Percentiles rank a stretch among this genome's conserved stretches.
Evolutionary conservation across 2,888 invertebrate genomes (phyloP).

Genomic region (Taphrorychus bicolor): DNA sequence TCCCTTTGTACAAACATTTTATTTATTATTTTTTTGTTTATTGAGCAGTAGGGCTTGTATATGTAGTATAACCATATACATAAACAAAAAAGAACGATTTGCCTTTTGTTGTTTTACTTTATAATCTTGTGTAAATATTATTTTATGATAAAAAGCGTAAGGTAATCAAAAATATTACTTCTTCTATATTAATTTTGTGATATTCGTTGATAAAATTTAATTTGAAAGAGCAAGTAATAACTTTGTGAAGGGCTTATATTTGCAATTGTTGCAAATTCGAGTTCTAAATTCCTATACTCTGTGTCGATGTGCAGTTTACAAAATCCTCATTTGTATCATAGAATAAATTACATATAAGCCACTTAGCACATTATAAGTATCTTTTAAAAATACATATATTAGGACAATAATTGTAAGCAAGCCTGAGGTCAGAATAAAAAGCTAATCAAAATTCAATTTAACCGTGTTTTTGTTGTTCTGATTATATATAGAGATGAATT

Average conservation of each 20-base stretch:
- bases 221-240: neutral
- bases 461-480: neutral
- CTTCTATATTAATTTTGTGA: slow-evolving; percentile 28
- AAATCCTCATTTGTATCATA: slow-evolving; percentile 12
- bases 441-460: slow-evolving; percentile 2
- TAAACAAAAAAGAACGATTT: slow-evolving; percentile 49
- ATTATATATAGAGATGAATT: neutral
- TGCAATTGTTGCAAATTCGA: neutral
- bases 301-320: slow-evolving; percentile 6
- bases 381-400: slow-evolving; percentile 36
- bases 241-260: neutral
- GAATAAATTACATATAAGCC: neutral
- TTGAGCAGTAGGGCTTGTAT: slow-evolving; percentile 35
- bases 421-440: slow-evolving; percentile 9
- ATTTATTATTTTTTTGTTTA: slow-evolving; percentile 53
- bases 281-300: neutral
- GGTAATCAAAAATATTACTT: slow-evolving; percentile 23
- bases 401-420: slow-evolving; percentile 41
- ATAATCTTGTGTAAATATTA: slow-evolving; percentile 43
- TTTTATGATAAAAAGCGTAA: slow-evolving; percentile 11
- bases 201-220: slow-evolving; percentile 18
- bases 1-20: slow-evolving; percentile 54
- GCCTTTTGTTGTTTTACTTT: slow-evolving; percentile 45
- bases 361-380: slow-evolving; percentile 14
- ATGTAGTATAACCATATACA: slow-evolving; percentile 61